A percentile compares a stretch with the other conserved stretches of the same genome.
These are phyloP conservation scores for Sialis fuliginosa DNA, from an alignment of 2,888 invertebrate species.

Conservation along the genomic window DNA sequence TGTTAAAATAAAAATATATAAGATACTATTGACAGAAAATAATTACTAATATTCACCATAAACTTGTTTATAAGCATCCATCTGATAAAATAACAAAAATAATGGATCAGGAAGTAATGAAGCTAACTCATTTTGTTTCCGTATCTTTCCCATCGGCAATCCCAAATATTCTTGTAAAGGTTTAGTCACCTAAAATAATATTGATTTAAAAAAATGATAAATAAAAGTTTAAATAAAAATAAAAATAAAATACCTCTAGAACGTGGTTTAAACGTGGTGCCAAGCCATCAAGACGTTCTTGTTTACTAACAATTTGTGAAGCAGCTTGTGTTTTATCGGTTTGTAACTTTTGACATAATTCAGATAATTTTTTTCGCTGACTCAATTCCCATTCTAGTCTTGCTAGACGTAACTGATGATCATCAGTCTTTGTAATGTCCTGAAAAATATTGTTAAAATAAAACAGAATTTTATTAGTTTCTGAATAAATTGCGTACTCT, in stretches of 20 bases:
- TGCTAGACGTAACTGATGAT: constrained; percentile 67
- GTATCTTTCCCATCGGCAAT: constrained; percentile 58
- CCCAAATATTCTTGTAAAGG: constrained; percentile 80
- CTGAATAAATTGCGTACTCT: neutral
- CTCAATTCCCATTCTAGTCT: constrained; percentile 82
- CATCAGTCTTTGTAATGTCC: constrained; percentile 48
- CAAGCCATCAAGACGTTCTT: constrained; percentile 61
- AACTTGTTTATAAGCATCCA: constrained; percentile 64
- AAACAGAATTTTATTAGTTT: neutral
- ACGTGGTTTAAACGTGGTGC: constrained; percentile 59
- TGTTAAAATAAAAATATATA: constrained; percentile 10
- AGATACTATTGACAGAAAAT: neutral
- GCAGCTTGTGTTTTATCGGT: constrained; percentile 60
- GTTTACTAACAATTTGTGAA: constrained; percentile 54
- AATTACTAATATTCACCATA: constrained; percentile 30
- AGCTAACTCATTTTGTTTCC: constrained; percentile 59
- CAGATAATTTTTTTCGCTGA: constrained; percentile 67
- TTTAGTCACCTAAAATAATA: constrained; percentile 48
- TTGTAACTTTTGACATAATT: constrained; percentile 55
- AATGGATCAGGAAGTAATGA: constrained; percentile 62
- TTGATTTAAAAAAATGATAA: neutral
- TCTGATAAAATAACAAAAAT: constrained; percentile 74
- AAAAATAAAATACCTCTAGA: constrained; percentile 30
- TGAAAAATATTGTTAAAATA: constrained; percentile 16
- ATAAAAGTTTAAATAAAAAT: neutral